phyloP scores from a whole-genome alignment of 2,888 invertebrate genomes.

The Oegoconia quadripuncta region DNA sequence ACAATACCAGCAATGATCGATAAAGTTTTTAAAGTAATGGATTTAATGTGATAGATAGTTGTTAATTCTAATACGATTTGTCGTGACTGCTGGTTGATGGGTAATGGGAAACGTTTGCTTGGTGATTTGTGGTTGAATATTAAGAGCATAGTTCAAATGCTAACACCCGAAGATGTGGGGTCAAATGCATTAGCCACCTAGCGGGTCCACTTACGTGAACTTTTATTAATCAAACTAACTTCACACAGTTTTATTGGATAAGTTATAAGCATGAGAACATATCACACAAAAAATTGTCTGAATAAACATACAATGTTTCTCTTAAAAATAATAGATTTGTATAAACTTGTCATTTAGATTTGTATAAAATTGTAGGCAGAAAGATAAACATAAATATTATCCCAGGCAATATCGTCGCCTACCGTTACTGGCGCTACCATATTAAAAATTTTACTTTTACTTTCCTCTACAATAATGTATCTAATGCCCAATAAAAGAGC shows the following conservation, averaged over 20 bases:
- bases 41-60: conserved; percentile 54
- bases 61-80: conserved; percentile 69
- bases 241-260: conserved; percentile 31
- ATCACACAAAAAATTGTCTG: conserved; percentile 7
- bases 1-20: conserved; percentile 48
- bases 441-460: conserved; percentile 16
- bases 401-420: conserved; percentile 16
- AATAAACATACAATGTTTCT: not conserved
- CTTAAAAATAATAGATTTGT: not conserved
- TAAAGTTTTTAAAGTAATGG: conserved; percentile 32
- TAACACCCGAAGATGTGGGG: conserved; percentile 66
- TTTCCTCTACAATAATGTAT: conserved; percentile 13
- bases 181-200: conserved; percentile 77
- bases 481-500: conserved; percentile 22
- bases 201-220: conserved; percentile 58
- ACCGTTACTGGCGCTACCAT: conserved; percentile 11
- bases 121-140: conserved; percentile 70
- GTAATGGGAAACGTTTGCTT: conserved; percentile 63
- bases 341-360: not conserved
- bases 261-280: conserved; percentile 14
- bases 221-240: conserved; percentile 62
- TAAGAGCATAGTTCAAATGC: conserved; percentile 70
- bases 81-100: conserved; percentile 71
- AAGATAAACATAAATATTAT: conserved; percentile 9
- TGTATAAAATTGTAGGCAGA: not conserved